Conservation (phyloP, 2,113 vertebrate genomes). For the Athene cunicularia region DNA sequence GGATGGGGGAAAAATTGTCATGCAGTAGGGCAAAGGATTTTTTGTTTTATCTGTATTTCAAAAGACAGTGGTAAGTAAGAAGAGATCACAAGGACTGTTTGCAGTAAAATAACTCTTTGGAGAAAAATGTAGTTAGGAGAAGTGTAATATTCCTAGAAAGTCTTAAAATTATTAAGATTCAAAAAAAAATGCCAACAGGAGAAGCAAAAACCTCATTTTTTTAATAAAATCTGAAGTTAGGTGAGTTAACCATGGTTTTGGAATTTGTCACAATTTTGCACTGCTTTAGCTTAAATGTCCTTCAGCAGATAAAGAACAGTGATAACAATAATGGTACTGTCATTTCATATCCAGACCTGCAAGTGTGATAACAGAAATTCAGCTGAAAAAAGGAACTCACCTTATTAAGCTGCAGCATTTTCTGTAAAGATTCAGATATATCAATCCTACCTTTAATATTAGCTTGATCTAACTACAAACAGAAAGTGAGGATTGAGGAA, state of each 20-base stretch:
- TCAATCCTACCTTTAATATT: not conserved
- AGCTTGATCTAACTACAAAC: not conserved
- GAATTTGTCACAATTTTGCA: not conserved
- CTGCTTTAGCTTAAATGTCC: constrained; percentile 1
- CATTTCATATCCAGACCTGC: constrained; percentile 19
- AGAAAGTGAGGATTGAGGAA: not conserved
- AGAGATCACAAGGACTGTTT: not conserved
- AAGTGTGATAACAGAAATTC: not conserved
- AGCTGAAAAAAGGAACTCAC: not conserved
- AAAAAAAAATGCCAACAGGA: not conserved
- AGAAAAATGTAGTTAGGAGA: not conserved
- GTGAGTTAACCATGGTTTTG: not conserved
- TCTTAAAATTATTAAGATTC: not conserved
- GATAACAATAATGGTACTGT: constrained; percentile 28
- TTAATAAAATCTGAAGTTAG: not conserved
- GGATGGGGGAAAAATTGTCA: rapidly evolving
- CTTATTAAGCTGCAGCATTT: not conserved
- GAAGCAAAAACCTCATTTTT: not conserved
- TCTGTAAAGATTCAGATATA: not conserved
- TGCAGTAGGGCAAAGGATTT: not conserved
- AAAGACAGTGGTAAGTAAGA: not conserved
- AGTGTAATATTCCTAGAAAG: not conserved
- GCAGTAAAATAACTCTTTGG: not conserved
- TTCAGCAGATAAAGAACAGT: not conserved
- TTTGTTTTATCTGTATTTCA: not conserved